Conservation (phyloP, 2,113 vertebrate species). For the Trematocara macrostoma region DNA sequence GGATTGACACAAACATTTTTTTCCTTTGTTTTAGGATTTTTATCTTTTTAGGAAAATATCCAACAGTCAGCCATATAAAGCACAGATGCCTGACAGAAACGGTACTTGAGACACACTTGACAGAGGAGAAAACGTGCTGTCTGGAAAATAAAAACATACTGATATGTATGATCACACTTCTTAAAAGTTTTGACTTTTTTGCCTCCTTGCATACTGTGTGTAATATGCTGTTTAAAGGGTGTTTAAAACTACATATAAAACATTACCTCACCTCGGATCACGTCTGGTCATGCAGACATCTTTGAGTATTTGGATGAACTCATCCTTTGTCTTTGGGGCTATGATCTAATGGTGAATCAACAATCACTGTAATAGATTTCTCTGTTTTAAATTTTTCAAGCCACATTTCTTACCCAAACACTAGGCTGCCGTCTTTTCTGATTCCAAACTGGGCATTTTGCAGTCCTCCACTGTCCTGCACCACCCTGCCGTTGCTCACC, state of each 20-base stretch:
- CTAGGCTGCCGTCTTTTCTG: slow-evolving; percentile 84
- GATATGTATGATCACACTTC: not conserved
- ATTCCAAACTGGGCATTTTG: slow-evolving; percentile 97
- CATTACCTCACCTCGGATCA: not conserved
- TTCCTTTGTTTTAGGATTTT: not conserved
- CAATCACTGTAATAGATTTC: not conserved
- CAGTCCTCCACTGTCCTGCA: slow-evolving; percentile 76
- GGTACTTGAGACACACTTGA: not conserved
- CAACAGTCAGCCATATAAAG: not conserved
- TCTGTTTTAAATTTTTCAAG: not conserved
- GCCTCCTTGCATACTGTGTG: not conserved
- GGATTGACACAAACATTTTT: not conserved
- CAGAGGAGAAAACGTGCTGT: not conserved
- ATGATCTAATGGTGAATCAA: not conserved
- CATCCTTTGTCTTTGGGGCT: not conserved
- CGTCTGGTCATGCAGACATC: not conserved
- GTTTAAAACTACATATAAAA: not conserved
- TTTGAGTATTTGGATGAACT: not conserved
- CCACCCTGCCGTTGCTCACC: slow-evolving; percentile 79
- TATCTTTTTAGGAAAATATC: not conserved
- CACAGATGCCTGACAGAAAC: not conserved
- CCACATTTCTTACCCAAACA: slow-evolving; percentile 83
- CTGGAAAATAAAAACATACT: not conserved
- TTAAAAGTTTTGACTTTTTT: not conserved
- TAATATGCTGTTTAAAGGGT: not conserved